A percentile compares a stretch with the other conserved stretches of the same genome.
phyloP scores from a whole-genome alignment of 2,888 invertebrate genomes.

The Drosophila mercatorum region DNA sequence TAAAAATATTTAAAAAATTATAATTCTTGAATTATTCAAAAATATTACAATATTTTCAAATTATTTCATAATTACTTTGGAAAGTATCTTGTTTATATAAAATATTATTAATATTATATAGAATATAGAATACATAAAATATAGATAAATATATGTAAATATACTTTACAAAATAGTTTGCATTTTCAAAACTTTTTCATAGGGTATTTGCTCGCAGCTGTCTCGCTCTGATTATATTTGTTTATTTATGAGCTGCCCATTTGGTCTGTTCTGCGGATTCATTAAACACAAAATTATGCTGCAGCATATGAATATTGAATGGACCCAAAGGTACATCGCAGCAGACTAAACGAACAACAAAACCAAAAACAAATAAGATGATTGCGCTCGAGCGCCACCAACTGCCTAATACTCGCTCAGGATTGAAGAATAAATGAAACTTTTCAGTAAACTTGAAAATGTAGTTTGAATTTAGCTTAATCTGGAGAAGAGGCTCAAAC shows the following conservation, averaged over 20 bases:
- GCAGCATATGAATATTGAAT: constrained; percentile 56
- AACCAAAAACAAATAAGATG: background rate
- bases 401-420: background rate
- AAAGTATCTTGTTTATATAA: background rate
- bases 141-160: too few relatives aligned
- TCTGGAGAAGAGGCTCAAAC: too few relatives aligned
- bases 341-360: constrained; percentile 3
- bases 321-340: constrained; percentile 7
- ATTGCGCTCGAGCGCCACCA: too few relatives aligned
- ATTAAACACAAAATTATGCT: constrained; percentile 48
- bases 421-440: too few relatives aligned
- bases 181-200: background rate
- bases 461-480: too few relatives aligned
- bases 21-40: too few relatives aligned
- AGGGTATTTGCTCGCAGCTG: constrained; percentile 14
- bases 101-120: too few relatives aligned
- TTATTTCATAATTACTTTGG: background rate
- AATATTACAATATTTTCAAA: too few relatives aligned
- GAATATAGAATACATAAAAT: too few relatives aligned
- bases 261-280: constrained; percentile 33
- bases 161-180: background rate
- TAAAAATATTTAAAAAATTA: too few relatives aligned
- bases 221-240: background rate
- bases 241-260: constrained; percentile 47
- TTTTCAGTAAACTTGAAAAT: too few relatives aligned